Evolutionary conservation across 2,113 vertebrate species (phyloP).

Genomic region (Myiozetetes cayanensis): DNA sequence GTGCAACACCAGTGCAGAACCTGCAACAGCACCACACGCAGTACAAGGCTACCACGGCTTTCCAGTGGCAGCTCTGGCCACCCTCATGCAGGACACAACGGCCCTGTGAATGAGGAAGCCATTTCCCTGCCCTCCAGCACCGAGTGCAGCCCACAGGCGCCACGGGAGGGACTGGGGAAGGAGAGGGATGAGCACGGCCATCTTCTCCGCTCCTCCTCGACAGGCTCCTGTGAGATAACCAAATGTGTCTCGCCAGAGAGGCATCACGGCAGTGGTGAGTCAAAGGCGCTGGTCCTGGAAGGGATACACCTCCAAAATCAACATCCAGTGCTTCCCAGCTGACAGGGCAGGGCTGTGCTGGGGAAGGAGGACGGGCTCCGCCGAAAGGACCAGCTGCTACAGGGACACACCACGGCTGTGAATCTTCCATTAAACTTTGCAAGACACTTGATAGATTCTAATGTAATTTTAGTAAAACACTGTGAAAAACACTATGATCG

Average conservation of each 20-base stretch:
- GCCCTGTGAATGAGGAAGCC: neutral
- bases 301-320: constrained; percentile 33
- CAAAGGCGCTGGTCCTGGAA: neutral
- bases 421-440: neutral
- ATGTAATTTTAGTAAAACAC: neutral
- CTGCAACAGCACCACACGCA: neutral
- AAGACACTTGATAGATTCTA: neutral
- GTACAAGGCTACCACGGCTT: accelerated
- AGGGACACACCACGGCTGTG: neutral
- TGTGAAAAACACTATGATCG: neutral
- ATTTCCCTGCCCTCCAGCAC: neutral
- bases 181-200: neutral
- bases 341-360: neutral
- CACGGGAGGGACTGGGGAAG: neutral
- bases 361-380: neutral
- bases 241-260: neutral
- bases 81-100: neutral
- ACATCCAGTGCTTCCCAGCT: neutral
- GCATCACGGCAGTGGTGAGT: constrained; percentile 2
- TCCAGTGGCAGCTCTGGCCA: neutral
- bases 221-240: neutral
- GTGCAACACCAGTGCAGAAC: neutral
- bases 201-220: neutral
- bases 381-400: neutral
- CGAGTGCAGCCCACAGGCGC: neutral